phyloP scores from a whole-genome alignment of 2,113 vertebrate genomes.

The Psittacula cyanocephala region DNA sequence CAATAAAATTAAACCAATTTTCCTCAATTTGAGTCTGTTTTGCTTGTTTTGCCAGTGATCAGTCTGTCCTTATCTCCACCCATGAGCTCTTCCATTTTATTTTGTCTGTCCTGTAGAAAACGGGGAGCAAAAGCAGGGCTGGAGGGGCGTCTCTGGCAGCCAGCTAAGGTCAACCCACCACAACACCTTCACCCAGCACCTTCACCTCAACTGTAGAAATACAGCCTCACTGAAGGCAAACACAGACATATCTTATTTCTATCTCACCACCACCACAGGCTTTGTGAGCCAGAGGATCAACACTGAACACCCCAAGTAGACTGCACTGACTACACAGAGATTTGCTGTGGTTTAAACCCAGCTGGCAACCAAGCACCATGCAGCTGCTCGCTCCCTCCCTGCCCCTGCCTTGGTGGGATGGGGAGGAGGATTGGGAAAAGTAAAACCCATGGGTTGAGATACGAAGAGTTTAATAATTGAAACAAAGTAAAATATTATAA shows the following conservation, averaged over 20 bases:
- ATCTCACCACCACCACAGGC: fast-evolving
- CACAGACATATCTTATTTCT: not conserved
- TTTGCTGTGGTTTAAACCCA: not conserved
- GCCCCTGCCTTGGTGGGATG: not conserved
- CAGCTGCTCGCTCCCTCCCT: not conserved
- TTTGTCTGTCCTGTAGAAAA: not conserved
- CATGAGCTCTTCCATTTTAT: not conserved
- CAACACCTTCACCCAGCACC: not conserved
- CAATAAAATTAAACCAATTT: not conserved
- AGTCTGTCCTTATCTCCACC: not conserved
- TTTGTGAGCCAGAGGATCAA: not conserved
- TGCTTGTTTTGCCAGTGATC: not conserved
- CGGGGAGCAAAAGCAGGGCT: fast-evolving
- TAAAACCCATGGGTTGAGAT: not conserved
- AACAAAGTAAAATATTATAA: not conserved
- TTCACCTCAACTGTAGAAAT: not conserved
- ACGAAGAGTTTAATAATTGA: not conserved
- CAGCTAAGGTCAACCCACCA: not conserved
- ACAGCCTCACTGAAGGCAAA: not conserved
- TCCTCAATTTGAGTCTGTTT: not conserved
- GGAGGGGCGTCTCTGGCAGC: not conserved
- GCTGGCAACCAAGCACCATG: not conserved
- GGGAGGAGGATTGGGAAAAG: not conserved
- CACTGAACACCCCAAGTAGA: not conserved
- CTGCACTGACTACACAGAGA: not conserved